Evolutionary conservation across 1,140 invertebrate species (phyloP).

Genomic region (Charaxes varanes): DNA sequence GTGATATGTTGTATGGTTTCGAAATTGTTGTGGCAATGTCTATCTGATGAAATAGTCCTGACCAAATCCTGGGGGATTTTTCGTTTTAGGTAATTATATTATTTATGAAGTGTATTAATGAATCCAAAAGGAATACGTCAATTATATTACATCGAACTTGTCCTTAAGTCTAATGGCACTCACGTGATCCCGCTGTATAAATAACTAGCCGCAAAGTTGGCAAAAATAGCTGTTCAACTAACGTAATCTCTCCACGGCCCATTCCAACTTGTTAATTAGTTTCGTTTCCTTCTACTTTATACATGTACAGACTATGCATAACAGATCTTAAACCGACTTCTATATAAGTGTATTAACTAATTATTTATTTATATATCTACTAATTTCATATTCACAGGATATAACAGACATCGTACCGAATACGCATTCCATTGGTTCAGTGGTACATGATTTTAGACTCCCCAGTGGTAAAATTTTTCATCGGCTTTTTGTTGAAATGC

Average conservation of each 20-base stretch:
- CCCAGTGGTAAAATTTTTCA: no score
- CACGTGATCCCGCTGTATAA: constrained; percentile 18
- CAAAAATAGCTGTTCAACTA: constrained; percentile 30
- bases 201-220: constrained; percentile 18
- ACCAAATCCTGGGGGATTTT: no score
- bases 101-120: no score
- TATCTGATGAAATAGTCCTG: not conserved
- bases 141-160: constrained; percentile 1
- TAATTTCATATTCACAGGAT: no score
- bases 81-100: no score
- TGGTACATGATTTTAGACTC: no score
- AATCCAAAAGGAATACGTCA: not conserved
- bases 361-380: no score
- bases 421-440: no score
- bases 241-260: constrained; percentile 26
- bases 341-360: no score
- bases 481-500: no score
- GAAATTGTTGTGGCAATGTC: constrained; percentile 1
- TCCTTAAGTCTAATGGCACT: constrained; percentile 16
- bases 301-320: constrained; percentile 17
- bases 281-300: constrained; percentile 33
- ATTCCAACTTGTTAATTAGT: constrained; percentile 39
- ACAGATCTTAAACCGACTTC: not conserved
- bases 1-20: constrained; percentile 16
- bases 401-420: no score